A percentile compares a stretch with the other conserved stretches of the same genome.
Evolutionary conservation across 2,797 vertebrate species (phyloP).

Genomic region (Schizopygopsis malacanthus): DNA sequence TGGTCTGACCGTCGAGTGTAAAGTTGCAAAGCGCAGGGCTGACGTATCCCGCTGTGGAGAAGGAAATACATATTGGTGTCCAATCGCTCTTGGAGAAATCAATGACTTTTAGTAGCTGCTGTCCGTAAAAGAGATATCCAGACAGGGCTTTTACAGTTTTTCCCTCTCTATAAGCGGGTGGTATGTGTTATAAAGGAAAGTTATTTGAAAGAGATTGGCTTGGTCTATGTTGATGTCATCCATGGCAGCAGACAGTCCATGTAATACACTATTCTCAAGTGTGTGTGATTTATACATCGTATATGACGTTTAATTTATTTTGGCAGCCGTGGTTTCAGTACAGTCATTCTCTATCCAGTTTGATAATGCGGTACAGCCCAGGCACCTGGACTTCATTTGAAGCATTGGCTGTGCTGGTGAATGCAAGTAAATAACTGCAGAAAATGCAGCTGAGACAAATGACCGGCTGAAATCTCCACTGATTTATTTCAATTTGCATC

Average conservation of each 20-base stretch:
- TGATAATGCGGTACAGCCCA: constrained; percentile 59
- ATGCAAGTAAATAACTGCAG: constrained; percentile 41
- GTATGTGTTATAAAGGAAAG: constrained; percentile 5
- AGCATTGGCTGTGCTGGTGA: constrained; percentile 48
- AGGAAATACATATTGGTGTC: constrained; percentile 37
- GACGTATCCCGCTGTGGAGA: constrained; percentile 45
- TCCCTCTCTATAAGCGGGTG: constrained; percentile 11
- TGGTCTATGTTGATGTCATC: constrained; percentile 68
- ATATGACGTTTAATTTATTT: constrained; percentile 69
- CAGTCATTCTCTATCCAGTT: constrained; percentile 63
- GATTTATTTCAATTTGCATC: constrained; percentile 61
- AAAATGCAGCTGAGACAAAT: constrained; percentile 44
- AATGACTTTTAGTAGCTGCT: constrained; percentile 27
- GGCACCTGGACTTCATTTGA: constrained; percentile 73
- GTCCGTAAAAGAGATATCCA: constrained; percentile 43
- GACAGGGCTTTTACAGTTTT: constrained; percentile 1
- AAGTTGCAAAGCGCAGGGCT: constrained; percentile 49
- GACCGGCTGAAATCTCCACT: constrained; percentile 57
- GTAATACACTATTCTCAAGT: constrained; percentile 65
- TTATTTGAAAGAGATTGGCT: constrained; percentile 32
- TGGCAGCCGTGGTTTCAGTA: constrained; percentile 63
- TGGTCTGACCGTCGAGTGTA: constrained; percentile 38
- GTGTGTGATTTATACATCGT: constrained; percentile 61
- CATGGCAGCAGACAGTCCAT: constrained; percentile 53
- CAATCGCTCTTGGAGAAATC: constrained; percentile 29